Conservation (phyloP, 2,888 invertebrate genomes). For the Galerucella pusilla region DNA sequence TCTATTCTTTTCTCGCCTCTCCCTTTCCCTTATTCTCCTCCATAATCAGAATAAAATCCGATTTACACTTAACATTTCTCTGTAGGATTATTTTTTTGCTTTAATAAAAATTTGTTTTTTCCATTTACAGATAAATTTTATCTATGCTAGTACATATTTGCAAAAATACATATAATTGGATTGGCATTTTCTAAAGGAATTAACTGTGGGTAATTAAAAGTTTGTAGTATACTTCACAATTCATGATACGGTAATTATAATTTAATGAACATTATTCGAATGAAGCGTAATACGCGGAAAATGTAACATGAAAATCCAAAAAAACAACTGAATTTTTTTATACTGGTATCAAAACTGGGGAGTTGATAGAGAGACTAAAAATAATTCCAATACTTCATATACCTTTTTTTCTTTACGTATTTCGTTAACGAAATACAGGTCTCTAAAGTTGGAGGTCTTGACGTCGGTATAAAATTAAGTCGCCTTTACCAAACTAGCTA, state of each 20-base stretch:
- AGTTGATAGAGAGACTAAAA: too few species aligned
- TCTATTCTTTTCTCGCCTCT: too few species aligned
- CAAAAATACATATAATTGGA: conserved; percentile 1
- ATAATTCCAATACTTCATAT: too few species aligned
- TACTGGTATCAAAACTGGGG: too few species aligned
- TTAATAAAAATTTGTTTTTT: not conserved
- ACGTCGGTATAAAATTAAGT: too few species aligned
- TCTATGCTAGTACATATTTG: not conserved
- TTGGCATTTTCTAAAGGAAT: not conserved
- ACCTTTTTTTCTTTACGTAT: too few species aligned
- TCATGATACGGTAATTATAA: not conserved
- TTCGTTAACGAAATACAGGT: too few species aligned
- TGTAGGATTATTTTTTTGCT: not conserved
- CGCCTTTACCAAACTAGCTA: too few species aligned
- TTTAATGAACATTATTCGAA: not conserved
- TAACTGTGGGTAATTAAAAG: not conserved
- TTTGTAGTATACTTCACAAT: not conserved
- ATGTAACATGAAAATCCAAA: not conserved
- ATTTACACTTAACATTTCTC: too few species aligned
- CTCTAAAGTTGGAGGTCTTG: too few species aligned
- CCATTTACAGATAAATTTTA: not conserved
- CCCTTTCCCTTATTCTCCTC: too few species aligned
- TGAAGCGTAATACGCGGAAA: not conserved
- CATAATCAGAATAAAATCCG: too few species aligned
- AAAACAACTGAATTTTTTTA: not conserved